phyloP scores from a whole-genome alignment of 1,140 invertebrate genomes.

The Drosophila burlai region DNA sequence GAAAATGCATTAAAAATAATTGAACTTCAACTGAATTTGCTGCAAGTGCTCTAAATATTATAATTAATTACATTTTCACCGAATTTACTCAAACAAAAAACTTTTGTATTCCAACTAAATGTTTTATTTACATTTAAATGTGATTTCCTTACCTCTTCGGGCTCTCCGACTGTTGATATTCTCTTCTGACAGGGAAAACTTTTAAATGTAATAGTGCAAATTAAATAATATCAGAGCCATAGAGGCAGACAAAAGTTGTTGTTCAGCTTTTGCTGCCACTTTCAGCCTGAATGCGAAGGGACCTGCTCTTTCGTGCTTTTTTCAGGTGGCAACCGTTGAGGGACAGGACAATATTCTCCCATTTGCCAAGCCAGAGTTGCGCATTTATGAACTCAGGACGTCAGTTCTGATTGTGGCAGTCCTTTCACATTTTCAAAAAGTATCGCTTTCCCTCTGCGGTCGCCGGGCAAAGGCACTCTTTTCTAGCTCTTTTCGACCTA shows the following conservation, averaged over 20 bases:
- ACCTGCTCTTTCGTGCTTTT: neutral
- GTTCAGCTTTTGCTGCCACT: conserved; percentile 8
- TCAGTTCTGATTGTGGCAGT: conserved; percentile 55
- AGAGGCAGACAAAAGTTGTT: conserved; percentile 32
- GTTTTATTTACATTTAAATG: conserved; percentile 15
- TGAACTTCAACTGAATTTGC: neutral
- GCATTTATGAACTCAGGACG: conserved; percentile 33
- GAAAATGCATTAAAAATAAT: neutral
- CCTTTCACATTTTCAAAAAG: conserved; percentile 36
- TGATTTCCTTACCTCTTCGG: neutral
- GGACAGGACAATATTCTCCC: conserved; percentile 37
- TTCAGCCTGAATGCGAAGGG: conserved; percentile 9
- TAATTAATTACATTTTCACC: conserved; percentile 1
- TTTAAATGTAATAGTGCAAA: conserved; percentile 47
- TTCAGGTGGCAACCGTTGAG: conserved; percentile 23
- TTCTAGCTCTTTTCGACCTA: conserved; percentile 44
- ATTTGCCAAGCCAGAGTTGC: conserved; percentile 32
- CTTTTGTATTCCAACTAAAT: neutral
- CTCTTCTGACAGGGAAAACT: conserved; percentile 23
- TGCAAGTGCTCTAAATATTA: neutral
- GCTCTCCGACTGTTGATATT: conserved; percentile 2
- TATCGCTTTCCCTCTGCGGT: conserved; percentile 48
- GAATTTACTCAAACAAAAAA: neutral
- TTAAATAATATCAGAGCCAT: conserved; percentile 50
- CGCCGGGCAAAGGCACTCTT: conserved; percentile 6